These are phyloP conservation scores for Athene noctua DNA, from an alignment of 2,113 vertebrate species.

Conservation along the genomic window DNA sequence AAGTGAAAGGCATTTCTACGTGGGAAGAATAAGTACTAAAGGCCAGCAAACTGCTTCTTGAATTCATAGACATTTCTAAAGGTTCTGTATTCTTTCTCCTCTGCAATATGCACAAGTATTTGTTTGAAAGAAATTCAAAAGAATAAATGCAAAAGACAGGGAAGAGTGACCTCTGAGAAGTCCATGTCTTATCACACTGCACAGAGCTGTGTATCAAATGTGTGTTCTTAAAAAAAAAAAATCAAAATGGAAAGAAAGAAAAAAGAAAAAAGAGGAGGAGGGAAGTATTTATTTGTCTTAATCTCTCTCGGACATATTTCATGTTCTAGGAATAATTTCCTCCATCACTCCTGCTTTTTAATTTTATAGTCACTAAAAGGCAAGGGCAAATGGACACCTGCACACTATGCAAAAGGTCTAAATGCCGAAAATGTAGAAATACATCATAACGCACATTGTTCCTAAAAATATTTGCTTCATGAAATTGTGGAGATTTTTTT, in stretches of 20 bases:
- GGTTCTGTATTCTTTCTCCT: slow-evolving; percentile 43
- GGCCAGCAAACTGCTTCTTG: slow-evolving; percentile 48
- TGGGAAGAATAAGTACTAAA: slow-evolving; percentile 35
- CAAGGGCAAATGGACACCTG: not conserved
- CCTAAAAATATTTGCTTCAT: not conserved
- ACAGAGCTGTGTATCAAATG: slow-evolving; percentile 42
- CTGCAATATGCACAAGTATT: slow-evolving; percentile 27
- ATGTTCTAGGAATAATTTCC: slow-evolving; percentile 2
- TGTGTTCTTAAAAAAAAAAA: not conserved
- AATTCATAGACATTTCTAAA: slow-evolving; percentile 51
- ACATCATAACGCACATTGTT: not conserved
- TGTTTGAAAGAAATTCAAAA: slow-evolving; percentile 44
- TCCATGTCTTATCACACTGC: slow-evolving; percentile 8
- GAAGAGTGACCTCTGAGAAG: slow-evolving; percentile 22
- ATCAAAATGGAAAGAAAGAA: not conserved
- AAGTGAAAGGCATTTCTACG: slow-evolving; percentile 31
- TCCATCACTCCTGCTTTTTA: not conserved
- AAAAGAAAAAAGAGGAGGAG: not conserved
- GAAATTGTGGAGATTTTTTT: not conserved
- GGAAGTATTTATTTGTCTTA: slow-evolving; percentile 60
- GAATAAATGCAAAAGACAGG: slow-evolving; percentile 4
- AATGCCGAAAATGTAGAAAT: slow-evolving; percentile 2
- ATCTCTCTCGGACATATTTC: slow-evolving; percentile 44
- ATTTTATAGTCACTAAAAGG: slow-evolving; percentile 5
- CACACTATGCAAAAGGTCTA: not conserved